These are phyloP conservation scores for Malacoraja senta DNA, from an alignment of 2,797 vertebrate genomes.

Conservation along the genomic window DNA sequence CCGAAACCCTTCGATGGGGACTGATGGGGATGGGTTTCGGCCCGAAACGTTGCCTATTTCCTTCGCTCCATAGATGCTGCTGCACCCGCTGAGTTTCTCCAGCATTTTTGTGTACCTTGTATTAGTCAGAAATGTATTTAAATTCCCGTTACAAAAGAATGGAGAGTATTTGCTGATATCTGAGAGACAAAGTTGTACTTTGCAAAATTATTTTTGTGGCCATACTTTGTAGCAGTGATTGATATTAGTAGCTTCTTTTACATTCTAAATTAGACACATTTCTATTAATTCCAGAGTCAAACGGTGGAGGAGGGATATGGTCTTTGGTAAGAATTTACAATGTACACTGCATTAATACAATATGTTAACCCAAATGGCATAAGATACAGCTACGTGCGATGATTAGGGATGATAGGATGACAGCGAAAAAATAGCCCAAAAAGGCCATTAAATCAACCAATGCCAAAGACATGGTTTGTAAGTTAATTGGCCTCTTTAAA, in stretches of 20 bases:
- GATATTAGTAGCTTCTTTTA: too few relatives aligned
- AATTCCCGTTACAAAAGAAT: background rate
- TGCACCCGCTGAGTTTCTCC: too few relatives aligned
- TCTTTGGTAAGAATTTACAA: background rate
- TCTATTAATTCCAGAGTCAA: background rate
- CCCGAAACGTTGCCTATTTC: too few relatives aligned
- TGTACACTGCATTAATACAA: background rate
- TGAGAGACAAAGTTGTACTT: background rate
- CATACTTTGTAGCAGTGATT: background rate
- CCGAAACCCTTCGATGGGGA: too few relatives aligned
- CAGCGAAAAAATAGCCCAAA: background rate
- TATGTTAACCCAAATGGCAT: background rate
- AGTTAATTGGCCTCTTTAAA: too few relatives aligned
- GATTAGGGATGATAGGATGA: background rate
- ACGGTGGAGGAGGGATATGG: background rate
- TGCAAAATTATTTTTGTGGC: background rate
- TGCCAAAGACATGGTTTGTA: too few relatives aligned
- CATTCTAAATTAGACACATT: background rate
- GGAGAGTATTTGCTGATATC: background rate
- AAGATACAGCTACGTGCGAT: background rate
- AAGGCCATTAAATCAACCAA: too few relatives aligned
- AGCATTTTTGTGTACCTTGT: too few relatives aligned
- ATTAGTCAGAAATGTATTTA: background rate
- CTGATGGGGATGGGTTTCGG: too few relatives aligned
- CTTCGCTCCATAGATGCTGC: too few relatives aligned